Percentiles rank a stretch among this genome's conserved stretches.
Evolutionary conservation across 2,888 invertebrate species (phyloP).

Genomic region (Latrodectus elegans): DNA sequence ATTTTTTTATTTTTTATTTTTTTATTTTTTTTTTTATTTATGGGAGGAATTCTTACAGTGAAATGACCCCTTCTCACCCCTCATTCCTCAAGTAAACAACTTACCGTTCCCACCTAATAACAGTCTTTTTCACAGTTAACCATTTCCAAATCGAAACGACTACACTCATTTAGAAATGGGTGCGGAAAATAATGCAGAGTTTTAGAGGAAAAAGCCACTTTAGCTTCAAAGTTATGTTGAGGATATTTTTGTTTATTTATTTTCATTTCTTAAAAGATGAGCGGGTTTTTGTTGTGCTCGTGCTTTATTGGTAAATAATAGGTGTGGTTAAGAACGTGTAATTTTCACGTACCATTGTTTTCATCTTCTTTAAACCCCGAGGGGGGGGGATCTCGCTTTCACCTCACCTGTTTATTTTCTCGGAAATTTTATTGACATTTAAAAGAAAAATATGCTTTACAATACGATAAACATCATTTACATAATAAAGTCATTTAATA

Average conservation of each 20-base stretch:
- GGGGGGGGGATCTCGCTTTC: no score
- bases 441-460: no score
- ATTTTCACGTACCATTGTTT: neutral
- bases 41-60: neutral
- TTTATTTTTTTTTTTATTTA: no score
- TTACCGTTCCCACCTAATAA: neutral
- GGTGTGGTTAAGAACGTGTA: neutral
- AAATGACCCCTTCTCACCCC: neutral
- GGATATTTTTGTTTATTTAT: neutral
- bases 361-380: neutral
- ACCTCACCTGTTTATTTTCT: no score
- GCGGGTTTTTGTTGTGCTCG: neutral
- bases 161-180: neutral
- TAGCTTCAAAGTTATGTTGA: neutral
- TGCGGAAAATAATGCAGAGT: neutral
- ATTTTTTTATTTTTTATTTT: neutral
- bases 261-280: neutral
- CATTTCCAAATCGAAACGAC: neutral
- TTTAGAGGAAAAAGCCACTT: neutral
- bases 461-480: no score
- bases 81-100: neutral
- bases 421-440: no score
- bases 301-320: neutral
- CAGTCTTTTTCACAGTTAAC: neutral
- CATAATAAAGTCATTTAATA: no score